Evolutionary conservation across 92 coral and sea anemone species (phyloP).

Genomic region (Galaxea fascicularis): DNA sequence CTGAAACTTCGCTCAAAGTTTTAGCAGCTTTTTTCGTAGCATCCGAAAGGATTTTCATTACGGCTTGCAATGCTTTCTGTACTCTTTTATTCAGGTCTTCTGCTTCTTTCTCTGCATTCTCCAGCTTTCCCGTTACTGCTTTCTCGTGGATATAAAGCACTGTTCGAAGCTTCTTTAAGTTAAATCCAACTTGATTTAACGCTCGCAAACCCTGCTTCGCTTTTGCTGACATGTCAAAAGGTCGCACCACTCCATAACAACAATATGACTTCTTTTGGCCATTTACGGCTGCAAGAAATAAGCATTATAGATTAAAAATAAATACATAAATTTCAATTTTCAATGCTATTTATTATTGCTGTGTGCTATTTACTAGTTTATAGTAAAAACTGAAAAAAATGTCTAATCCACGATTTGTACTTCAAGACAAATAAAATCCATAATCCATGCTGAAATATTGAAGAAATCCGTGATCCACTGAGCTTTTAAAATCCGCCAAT

Average conservation of each 20-base stretch:
- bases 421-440: no score
- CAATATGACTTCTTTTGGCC: constrained; percentile 49
- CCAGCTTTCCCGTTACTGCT: constrained; percentile 45
- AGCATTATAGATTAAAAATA: neutral
- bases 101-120: constrained; percentile 58
- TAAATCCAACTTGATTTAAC: constrained; percentile 21
- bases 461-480: no score
- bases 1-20: constrained; percentile 65
- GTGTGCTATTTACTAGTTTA: no score
- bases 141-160: constrained; percentile 20
- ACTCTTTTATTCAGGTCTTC: constrained; percentile 57
- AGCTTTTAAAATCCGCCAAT: no score
- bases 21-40: constrained; percentile 64
- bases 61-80: constrained; percentile 47
- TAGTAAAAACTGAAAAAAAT: no score
- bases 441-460: no score
- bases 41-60: constrained; percentile 52
- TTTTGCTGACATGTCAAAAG: constrained; percentile 45
- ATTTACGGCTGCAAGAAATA: constrained; percentile 15
- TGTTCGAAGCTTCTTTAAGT: constrained; percentile 32
- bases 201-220: constrained; percentile 53
- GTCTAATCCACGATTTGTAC: no score
- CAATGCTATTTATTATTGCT: no score
- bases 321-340: no score
- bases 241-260: constrained; percentile 44